phyloP scores from a whole-genome alignment of 2,888 invertebrate genomes.

The Mantis religiosa region DNA sequence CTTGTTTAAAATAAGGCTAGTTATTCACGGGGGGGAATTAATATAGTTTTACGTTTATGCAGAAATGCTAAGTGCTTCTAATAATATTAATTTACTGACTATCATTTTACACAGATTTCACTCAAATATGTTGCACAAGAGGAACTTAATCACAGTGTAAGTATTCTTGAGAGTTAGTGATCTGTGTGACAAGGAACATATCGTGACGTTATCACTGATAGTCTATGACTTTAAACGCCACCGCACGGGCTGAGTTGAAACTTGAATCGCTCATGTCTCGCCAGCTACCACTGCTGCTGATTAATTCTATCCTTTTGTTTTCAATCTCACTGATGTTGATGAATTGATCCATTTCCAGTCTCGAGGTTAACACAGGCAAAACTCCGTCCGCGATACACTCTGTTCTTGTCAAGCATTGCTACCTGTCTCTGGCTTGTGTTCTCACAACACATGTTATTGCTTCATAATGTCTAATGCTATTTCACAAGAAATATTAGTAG shows the following conservation, averaged over 20 bases:
- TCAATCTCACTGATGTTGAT: conserved; percentile 27
- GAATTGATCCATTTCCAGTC: conserved; percentile 25
- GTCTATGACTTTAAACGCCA: not conserved
- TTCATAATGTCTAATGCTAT: not conserved
- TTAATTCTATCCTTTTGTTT: conserved; percentile 31
- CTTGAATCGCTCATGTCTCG: not conserved
- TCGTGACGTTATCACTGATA: too few relatives aligned
- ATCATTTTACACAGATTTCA: too few relatives aligned
- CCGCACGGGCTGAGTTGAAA: not conserved
- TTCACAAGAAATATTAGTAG: too few relatives aligned
- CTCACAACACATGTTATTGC: not conserved
- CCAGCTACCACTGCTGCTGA: conserved; percentile 10
- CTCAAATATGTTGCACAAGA: too few relatives aligned
- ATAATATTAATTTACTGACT: too few relatives aligned
- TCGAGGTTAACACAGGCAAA: conserved; percentile 24
- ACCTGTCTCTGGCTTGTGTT: not conserved
- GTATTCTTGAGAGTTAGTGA: too few relatives aligned
- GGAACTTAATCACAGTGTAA: too few relatives aligned
- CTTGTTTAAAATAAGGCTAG: too few relatives aligned
- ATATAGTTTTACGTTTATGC: too few relatives aligned
- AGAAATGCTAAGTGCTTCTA: too few relatives aligned
- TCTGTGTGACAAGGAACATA: too few relatives aligned
- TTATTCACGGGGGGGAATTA: too few relatives aligned
- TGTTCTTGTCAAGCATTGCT: not conserved
- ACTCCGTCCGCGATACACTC: conserved; percentile 9